Evolutionary conservation across 2,113 vertebrate genomes (phyloP).

Genomic region (Meriones unguiculatus): DNA sequence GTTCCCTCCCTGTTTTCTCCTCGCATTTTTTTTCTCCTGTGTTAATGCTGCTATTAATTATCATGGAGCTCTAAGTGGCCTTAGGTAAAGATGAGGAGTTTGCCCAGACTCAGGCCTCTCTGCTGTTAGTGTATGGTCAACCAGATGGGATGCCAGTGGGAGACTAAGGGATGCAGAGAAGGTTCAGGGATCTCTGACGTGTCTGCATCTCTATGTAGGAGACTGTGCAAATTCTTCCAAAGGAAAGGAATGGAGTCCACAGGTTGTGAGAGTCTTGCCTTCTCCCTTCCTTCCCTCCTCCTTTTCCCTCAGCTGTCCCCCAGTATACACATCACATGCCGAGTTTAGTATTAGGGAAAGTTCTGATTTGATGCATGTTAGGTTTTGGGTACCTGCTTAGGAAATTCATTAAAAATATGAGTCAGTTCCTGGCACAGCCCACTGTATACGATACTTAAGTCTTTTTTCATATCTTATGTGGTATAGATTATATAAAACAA

Average conservation of each 20-base stretch:
- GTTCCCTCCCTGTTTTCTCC: not conserved
- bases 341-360: constrained; percentile 63
- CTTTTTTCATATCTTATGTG: constrained; percentile 75
- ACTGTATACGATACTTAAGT: constrained; percentile 81
- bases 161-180: not conserved
- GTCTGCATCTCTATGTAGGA: not conserved
- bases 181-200: not conserved
- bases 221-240: not conserved
- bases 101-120: not conserved
- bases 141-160: not conserved
- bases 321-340: constrained; percentile 63
- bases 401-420: constrained; percentile 87
- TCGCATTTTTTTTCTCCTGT: not conserved
- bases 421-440: constrained; percentile 84
- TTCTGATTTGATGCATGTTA: constrained; percentile 78
- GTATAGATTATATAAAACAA: constrained; percentile 77
- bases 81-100: not conserved
- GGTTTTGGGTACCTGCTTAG: constrained; percentile 82
- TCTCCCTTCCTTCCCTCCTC: not conserved
- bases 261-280: not conserved
- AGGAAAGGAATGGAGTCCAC: not conserved
- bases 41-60: not conserved
- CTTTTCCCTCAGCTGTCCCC: constrained; percentile 51
- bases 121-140: not conserved
- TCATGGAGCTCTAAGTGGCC: not conserved